These are phyloP conservation scores for Scrobipalpa costella DNA, from an alignment of 2,888 invertebrate genomes.

Conservation along the genomic window DNA sequence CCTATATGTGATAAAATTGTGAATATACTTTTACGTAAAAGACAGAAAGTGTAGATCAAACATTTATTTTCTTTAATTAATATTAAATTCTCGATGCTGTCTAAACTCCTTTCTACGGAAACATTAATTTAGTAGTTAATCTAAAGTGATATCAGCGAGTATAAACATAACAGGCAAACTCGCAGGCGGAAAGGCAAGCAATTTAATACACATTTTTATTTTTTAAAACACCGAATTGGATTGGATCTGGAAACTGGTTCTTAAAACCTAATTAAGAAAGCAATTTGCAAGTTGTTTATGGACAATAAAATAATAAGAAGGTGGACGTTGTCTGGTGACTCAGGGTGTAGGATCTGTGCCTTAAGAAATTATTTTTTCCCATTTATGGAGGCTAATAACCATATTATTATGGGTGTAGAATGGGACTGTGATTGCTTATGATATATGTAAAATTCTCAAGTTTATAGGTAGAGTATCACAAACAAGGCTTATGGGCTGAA, in stretches of 20 bases:
- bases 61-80: no score
- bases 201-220: conserved; percentile 32
- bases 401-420: no score
- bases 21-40: no score
- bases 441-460: no score
- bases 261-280: conserved; percentile 71
- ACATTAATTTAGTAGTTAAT: no score
- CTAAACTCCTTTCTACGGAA: no score
- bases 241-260: conserved; percentile 53
- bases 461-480: no score
- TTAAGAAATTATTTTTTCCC: not conserved
- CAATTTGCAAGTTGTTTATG: conserved; percentile 76
- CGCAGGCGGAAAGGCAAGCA: not conserved
- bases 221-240: conserved; percentile 51
- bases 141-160: not conserved
- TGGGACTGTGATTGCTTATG: no score
- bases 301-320: conserved; percentile 62
- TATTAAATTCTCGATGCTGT: no score
- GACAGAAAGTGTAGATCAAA: no score
- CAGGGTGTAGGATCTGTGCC: conserved; percentile 46
- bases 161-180: not conserved
- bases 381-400: conserved; percentile 24
- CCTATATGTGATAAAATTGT: no score
- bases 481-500: no score
- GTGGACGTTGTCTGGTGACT: conserved; percentile 55